Evolutionary conservation across 2,888 invertebrate genomes (phyloP).

Genomic region (Lucinisca nassula): DNA sequence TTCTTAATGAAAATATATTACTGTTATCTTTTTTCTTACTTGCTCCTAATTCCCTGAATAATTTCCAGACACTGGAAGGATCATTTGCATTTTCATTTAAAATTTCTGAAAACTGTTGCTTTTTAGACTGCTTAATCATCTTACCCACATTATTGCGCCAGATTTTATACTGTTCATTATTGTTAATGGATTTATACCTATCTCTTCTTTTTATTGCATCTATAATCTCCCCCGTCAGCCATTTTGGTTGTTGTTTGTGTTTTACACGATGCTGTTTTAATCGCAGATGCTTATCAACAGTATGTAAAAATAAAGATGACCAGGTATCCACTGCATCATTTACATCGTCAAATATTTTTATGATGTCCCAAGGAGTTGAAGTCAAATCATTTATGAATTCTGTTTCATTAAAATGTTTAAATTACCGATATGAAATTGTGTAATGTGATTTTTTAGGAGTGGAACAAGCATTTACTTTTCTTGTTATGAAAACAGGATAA

Average conservation of each 20-base stretch:
- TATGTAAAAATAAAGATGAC: neutral
- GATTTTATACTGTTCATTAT: no score
- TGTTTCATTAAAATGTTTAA: slow-evolving; percentile 2
- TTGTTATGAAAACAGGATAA: neutral
- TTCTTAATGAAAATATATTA: no score
- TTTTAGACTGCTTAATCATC: no score
- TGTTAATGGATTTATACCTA: no score
- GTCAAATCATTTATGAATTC: neutral
- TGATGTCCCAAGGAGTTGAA: neutral
- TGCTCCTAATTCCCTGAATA: no score
- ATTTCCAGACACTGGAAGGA: no score
- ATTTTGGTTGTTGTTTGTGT: neutral
- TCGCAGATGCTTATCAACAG: neutral
- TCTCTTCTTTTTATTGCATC: no score
- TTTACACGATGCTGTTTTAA: neutral
- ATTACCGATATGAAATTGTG: neutral
- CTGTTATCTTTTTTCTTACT: no score
- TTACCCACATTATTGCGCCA: no score
- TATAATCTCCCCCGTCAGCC: neutral
- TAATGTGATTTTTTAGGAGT: neutral
- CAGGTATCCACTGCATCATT: no score
- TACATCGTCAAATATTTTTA: neutral
- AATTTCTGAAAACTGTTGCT: no score
- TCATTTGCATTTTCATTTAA: no score
- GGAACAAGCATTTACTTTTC: neutral